phyloP scores from a whole-genome alignment of 1,140 invertebrate species.

The Apis mellifera region Amel_HAv3.1 CM009943.2:8132001-8132500 shows the following conservation, averaged over 20 bases:
- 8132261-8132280: background rate
- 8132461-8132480: background rate
- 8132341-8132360: too few relatives aligned
- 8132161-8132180: background rate
- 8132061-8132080: slow-evolving; percentile 28
- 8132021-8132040: slow-evolving; percentile 29
- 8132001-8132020: slow-evolving; percentile 17
- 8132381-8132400: too few relatives aligned
- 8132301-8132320: too few relatives aligned
- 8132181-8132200: background rate
- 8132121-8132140: slow-evolving; percentile 1
- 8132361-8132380: too few relatives aligned
- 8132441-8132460: background rate
- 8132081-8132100: too few relatives aligned
- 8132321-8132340: too few relatives aligned
- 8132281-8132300: too few relatives aligned
- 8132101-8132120: background rate
- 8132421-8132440: too few relatives aligned
- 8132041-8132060: slow-evolving; percentile 46
- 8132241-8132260: too few relatives aligned
- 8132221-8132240: background rate
- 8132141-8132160: background rate
- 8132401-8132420: too few relatives aligned
- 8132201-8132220: background rate
- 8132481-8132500: background rate